These are phyloP conservation scores for Conops quadrifasciatus DNA, from an alignment of 2,888 invertebrate species.

Conservation along the genomic window DNA sequence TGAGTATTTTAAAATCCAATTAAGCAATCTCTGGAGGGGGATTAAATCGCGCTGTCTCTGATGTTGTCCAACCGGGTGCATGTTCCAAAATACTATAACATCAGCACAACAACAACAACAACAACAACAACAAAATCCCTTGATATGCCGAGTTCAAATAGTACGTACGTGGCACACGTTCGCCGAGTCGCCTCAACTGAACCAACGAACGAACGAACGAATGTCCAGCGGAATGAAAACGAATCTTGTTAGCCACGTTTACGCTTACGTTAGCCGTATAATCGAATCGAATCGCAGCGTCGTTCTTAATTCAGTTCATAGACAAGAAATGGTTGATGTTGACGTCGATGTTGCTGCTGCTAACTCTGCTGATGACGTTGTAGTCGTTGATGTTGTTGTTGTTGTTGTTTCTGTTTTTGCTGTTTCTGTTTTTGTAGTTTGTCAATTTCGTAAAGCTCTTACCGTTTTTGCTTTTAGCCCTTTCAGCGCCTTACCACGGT, in stretches of 20 bases:
- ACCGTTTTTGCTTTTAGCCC: not conserved
- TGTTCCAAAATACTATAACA: slow-evolving; percentile 41
- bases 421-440: too few species aligned
- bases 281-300: slow-evolving; percentile 35
- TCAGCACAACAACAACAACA: slow-evolving; percentile 35
- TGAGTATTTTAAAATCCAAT: slow-evolving; percentile 66
- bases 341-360: not conserved
- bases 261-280: slow-evolving; percentile 52
- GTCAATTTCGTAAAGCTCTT: not conserved
- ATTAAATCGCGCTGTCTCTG: slow-evolving; percentile 58
- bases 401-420: not conserved
- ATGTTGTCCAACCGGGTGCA: slow-evolving; percentile 33
- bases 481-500: slow-evolving; percentile 4
- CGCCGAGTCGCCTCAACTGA: not conserved
- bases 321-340: not conserved
- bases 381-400: not conserved
- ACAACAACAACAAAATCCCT: not conserved
- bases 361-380: not conserved
- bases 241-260: slow-evolving; percentile 61
- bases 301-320: slow-evolving; percentile 3
- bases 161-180: not conserved
- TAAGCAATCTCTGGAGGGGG: slow-evolving; percentile 63
- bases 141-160: too few species aligned
- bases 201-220: too few species aligned
- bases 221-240: slow-evolving; percentile 37